These are phyloP conservation scores for Oreochromis spilurus DNA, from an alignment of 2,113 vertebrate species.

Conservation along the genomic window DNA sequence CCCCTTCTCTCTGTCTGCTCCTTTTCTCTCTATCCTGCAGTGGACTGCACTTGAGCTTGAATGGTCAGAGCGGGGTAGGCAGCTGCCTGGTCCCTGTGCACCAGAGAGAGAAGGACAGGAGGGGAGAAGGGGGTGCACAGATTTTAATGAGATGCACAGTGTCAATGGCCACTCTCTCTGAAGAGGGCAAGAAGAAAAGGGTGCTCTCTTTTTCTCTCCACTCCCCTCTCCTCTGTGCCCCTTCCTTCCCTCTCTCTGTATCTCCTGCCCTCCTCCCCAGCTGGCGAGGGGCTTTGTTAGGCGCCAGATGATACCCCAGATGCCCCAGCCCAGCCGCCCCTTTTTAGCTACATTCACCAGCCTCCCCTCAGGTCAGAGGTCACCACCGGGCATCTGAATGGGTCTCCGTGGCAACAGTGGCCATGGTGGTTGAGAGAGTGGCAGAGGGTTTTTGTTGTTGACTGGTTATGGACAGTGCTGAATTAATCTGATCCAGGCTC, in stretches of 20 bases:
- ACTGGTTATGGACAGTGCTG: constrained; percentile 22
- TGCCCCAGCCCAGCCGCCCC: constrained; percentile 66
- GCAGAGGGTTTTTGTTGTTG: constrained; percentile 59
- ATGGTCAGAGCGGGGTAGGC: constrained; percentile 61
- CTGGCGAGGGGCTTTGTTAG: constrained; percentile 69
- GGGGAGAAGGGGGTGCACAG: neutral
- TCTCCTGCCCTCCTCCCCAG: constrained; percentile 69
- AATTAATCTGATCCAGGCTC: neutral
- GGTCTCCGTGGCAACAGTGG: constrained; percentile 69
- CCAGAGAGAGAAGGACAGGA: neutral
- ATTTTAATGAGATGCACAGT: constrained; percentile 73
- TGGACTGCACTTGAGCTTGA: constrained; percentile 74
- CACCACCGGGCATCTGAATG: constrained; percentile 73
- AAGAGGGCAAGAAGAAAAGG: constrained; percentile 72
- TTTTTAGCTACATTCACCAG: constrained; percentile 72
- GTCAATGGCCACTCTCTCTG: constrained; percentile 76
- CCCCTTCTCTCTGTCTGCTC: constrained; percentile 21
- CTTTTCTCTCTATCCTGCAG: constrained; percentile 34
- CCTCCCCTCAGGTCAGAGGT: constrained; percentile 68
- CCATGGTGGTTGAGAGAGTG: constrained; percentile 59
- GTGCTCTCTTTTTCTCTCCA: constrained; percentile 42
- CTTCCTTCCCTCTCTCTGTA: constrained; percentile 42
- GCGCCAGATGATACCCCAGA: constrained; percentile 74
- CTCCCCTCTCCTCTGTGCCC: constrained; percentile 53
- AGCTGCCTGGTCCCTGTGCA: constrained; percentile 59